Base-by-base conservation (phyloP, 1,140 invertebrate genomes). In the Aphelinus atriplicis region DNA sequence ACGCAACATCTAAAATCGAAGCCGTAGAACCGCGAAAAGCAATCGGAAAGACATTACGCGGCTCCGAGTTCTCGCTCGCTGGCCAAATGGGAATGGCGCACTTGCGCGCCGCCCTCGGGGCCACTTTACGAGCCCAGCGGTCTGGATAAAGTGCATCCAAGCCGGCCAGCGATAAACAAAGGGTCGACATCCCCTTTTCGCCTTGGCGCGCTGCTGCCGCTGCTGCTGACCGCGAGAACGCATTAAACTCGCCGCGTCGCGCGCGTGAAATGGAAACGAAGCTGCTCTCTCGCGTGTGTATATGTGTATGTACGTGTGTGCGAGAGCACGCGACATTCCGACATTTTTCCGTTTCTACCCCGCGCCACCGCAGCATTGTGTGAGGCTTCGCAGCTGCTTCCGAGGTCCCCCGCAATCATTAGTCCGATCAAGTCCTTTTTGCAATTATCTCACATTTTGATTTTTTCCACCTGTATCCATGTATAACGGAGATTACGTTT, bases 161-260 rank as follows among this genome's bases (percentile, higher is more conserved):
- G 61, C 50, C 56, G 51, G 26, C 26, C 26, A 67, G 65, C 72
- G 50, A 74, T 74, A 74, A 74, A 74, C 65, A 74, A 74, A 74
- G 63, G 51, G 45, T 65, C 51, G 70, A 72, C 70, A 57, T 65
- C 57, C 57, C 3, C 58, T 60, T 57, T n/a, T 57, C 65, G 50
- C 58, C 43, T 55, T 10, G 42, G 47, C 48, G 9, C 42, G 42
- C 2, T 7, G 62, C 50, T 43, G n/a, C n/a, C 42, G 47, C 3
- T 45, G 56, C 60, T 5, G 26, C 50, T 9, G n/a, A 69, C 65
- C 72, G 65, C 72, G 71, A 73, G 71, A 73, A 73, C 64, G 72
- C 72, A 74, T 74, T 74, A 74, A 74, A 74, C 26, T 63, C 56
- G 66, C 62, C 71, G 63, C 62, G 55, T 57, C 55, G 43, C 58